These are phyloP conservation scores for Bufo bufo DNA, from an alignment of 2,113 vertebrate genomes.

Conservation along the genomic window DNA sequence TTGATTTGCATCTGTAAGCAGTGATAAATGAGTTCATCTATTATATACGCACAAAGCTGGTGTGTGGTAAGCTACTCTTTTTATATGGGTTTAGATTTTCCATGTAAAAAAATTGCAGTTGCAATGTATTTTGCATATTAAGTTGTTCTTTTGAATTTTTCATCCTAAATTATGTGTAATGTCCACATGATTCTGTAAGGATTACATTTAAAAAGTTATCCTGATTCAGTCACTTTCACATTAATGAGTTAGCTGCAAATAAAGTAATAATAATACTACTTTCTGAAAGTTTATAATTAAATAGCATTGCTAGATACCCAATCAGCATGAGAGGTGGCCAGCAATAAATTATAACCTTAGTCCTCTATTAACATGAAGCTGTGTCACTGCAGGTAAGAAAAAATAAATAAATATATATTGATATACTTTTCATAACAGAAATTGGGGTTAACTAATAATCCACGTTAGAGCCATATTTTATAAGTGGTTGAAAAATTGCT, in stretches of 20 bases:
- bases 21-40: slow-evolving; percentile 56
- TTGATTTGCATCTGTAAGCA: slow-evolving; percentile 54
- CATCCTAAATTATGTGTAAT: slow-evolving; percentile 27
- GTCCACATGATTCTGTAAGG: slow-evolving; percentile 33
- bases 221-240: slow-evolving; percentile 12
- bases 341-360: slow-evolving; percentile 37
- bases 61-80: slow-evolving; percentile 47
- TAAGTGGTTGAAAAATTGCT: not conserved
- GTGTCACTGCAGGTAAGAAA: slow-evolving; percentile 2
- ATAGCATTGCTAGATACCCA: slow-evolving; percentile 20
- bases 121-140: slow-evolving; percentile 45
- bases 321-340: slow-evolving; percentile 13
- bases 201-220: slow-evolving; percentile 23
- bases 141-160: slow-evolving; percentile 33
- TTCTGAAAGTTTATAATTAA: slow-evolving; percentile 42
- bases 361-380: slow-evolving; percentile 14
- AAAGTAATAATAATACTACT: slow-evolving; percentile 30
- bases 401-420: not conserved
- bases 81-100: slow-evolving; percentile 40
- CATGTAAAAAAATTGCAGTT: slow-evolving; percentile 31
- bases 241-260: slow-evolving; percentile 48
- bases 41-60: slow-evolving; percentile 35
- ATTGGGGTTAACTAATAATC: not conserved
- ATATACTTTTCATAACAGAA: not conserved
- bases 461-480: not conserved